phyloP scores from a whole-genome alignment of 1,140 invertebrate species.

The Bombus sibiricus region DNA sequence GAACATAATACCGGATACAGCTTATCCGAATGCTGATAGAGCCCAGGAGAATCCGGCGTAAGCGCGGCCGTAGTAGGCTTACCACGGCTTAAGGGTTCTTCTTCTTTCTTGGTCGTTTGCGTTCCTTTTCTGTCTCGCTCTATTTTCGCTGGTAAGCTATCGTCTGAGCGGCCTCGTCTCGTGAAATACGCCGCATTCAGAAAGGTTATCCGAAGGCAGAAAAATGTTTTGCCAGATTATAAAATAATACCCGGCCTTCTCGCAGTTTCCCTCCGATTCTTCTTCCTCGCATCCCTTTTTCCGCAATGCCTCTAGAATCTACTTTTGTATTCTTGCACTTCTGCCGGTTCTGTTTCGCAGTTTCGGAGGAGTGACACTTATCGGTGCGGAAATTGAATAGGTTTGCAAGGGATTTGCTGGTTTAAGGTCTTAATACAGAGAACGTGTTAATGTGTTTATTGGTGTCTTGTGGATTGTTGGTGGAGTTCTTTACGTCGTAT shows the following conservation, averaged over 20 bases:
- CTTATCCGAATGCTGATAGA: slow-evolving; percentile 78
- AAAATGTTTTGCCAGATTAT: slow-evolving; percentile 64
- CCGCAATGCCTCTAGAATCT: too few relatives aligned
- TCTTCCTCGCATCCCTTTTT: not conserved
- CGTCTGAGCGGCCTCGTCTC: slow-evolving; percentile 34
- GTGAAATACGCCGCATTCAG: slow-evolving; percentile 61
- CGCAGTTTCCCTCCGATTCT: not conserved
- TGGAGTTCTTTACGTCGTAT: too few relatives aligned
- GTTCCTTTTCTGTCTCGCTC: not conserved
- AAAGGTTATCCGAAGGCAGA: slow-evolving; percentile 56
- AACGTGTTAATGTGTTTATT: not conserved
- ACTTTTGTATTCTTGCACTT: not conserved
- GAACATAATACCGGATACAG: slow-evolving; percentile 74
- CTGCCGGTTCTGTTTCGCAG: not conserved
- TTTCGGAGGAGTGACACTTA: not conserved
- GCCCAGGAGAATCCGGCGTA: slow-evolving; percentile 70
- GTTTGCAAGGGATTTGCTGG: not conserved
- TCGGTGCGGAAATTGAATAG: not conserved
- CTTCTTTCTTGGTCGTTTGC: slow-evolving; percentile 28
- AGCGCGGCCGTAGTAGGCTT: slow-evolving; percentile 73
- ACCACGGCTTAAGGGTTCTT: slow-evolving; percentile 66
- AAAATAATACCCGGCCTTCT: slow-evolving; percentile 36
- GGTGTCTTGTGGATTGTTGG: not conserved
- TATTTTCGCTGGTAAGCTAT: slow-evolving; percentile 20
- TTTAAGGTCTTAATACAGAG: not conserved